Conservation (phyloP, 2,113 vertebrate species). For the Antechinus flavipes region DNA sequence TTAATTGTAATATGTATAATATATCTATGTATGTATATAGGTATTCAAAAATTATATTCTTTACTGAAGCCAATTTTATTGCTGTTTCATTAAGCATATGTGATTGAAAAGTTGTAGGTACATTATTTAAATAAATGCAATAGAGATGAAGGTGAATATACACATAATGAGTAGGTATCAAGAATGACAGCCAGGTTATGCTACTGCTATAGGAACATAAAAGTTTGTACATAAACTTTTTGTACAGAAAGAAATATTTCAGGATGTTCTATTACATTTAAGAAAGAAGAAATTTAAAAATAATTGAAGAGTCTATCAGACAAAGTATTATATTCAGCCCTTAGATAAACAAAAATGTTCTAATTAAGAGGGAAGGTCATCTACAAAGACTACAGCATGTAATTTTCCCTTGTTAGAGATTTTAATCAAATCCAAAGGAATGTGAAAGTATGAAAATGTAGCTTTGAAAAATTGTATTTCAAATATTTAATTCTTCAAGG, state of each 20-base stretch:
- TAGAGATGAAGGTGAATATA: slow-evolving; percentile 48
- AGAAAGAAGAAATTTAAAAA: slow-evolving; percentile 46
- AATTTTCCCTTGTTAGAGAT: slow-evolving; percentile 72
- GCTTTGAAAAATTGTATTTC: slow-evolving; percentile 47
- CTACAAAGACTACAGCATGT: slow-evolving; percentile 69
- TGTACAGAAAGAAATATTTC: not conserved
- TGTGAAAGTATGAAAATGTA: slow-evolving; percentile 72
- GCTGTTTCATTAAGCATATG: slow-evolving; percentile 33
- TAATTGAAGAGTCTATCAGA: slow-evolving; percentile 62
- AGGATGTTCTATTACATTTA: slow-evolving; percentile 50
- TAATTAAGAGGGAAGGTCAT: slow-evolving; percentile 81
- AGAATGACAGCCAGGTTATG: not conserved
- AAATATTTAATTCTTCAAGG: slow-evolving; percentile 65
- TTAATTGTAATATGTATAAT: slow-evolving; percentile 42
- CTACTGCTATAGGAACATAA: slow-evolving; percentile 17
- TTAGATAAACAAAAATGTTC: slow-evolving; percentile 65
- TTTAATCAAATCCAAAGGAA: slow-evolving; percentile 72
- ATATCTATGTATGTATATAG: slow-evolving; percentile 56
- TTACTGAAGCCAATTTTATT: not conserved
- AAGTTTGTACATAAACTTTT: slow-evolving; percentile 6
- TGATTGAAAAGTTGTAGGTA: not conserved
- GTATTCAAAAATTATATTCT: slow-evolving; percentile 54
- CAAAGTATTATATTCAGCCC: slow-evolving; percentile 64
- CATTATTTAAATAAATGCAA: not conserved
- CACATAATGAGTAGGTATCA: slow-evolving; percentile 2